Conservation (phyloP, 2,888 invertebrate genomes). For the Steromphala cineraria region DNA sequence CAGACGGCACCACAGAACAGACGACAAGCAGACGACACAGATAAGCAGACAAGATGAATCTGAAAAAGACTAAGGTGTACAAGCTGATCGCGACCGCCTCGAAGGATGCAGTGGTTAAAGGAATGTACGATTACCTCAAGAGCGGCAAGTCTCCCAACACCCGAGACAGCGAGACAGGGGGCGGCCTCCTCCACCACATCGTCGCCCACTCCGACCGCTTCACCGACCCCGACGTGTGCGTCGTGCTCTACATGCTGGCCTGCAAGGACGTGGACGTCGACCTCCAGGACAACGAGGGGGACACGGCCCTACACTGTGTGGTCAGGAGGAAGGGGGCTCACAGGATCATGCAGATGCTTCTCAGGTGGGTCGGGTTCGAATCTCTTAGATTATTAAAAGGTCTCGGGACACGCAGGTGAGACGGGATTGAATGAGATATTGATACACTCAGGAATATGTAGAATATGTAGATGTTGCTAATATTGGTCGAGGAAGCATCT, state of each 20-base stretch:
- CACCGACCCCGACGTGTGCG: slow-evolving; percentile 57
- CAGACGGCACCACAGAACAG: neutral
- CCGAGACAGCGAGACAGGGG: slow-evolving; percentile 56
- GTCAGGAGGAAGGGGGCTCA: slow-evolving; percentile 58
- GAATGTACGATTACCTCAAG: slow-evolving; percentile 58
- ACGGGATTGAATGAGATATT: too few species aligned
- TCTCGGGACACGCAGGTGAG: too few species aligned
- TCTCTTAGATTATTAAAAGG: too few species aligned
- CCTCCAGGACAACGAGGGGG: slow-evolving; percentile 56
- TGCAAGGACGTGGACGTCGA: slow-evolving; percentile 67
- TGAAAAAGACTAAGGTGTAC: slow-evolving; percentile 60
- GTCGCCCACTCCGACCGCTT: slow-evolving; percentile 60
- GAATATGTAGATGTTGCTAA: too few species aligned
- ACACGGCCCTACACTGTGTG: slow-evolving; percentile 63
- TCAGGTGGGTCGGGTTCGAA: slow-evolving; percentile 52
- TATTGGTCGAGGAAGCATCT: too few species aligned
- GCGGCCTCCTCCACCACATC: slow-evolving; percentile 63
- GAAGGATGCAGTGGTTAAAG: slow-evolving; percentile 52
- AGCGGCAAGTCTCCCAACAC: slow-evolving; percentile 64
- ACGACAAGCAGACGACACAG: neutral
- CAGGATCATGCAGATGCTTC: slow-evolving; percentile 63
- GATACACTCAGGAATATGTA: too few species aligned
- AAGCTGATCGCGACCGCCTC: slow-evolving; percentile 75
- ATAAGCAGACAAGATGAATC: slow-evolving; percentile 44
- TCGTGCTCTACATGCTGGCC: slow-evolving; percentile 66